Evolutionary conservation across 2,888 invertebrate species (phyloP).

Genomic region (Scaptodrosophila latifasciaeformis): DNA sequence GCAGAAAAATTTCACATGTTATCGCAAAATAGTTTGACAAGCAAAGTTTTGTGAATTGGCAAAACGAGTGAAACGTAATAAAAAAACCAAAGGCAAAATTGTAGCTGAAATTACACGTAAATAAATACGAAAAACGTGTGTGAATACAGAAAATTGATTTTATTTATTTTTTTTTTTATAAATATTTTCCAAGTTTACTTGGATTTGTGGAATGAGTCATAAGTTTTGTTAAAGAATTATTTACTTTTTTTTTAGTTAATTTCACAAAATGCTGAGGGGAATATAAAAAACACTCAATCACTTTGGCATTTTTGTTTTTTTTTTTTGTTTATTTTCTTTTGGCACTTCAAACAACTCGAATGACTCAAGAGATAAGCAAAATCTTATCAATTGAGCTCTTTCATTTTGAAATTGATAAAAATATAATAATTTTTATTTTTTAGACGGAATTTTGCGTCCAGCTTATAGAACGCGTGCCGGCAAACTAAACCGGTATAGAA

Average conservation of each 20-base stretch:
- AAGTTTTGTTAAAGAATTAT: background rate
- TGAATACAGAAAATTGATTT: slow-evolving; percentile 17
- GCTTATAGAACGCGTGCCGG: slow-evolving; percentile 53
- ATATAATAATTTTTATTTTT: no score
- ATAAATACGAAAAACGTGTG: slow-evolving; percentile 7
- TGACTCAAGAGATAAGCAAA: no score
- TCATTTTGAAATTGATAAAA: no score
- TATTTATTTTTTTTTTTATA: slow-evolving; percentile 4
- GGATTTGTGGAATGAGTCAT: background rate
- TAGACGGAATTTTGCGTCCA: slow-evolving; percentile 37
- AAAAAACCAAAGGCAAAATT: slow-evolving; percentile 6
- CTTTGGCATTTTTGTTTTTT: no score
- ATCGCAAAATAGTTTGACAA: no score
- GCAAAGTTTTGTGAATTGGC: no score
- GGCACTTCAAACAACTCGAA: no score
- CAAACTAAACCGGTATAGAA: slow-evolving; percentile 37
- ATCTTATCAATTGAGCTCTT: no score
- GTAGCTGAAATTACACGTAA: slow-evolving; percentile 6
- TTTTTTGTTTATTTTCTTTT: no score
- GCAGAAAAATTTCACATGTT: slow-evolving; percentile 57
- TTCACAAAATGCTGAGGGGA: no score
- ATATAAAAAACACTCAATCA: no score
- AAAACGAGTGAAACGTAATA: slow-evolving; percentile 2
- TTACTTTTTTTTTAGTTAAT: slow-evolving; percentile 20
- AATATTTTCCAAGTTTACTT: slow-evolving; percentile 30